These are phyloP conservation scores for Tachyglossus aculeatus DNA, from an alignment of 2,797 vertebrate species.

Conservation along the genomic window DNA sequence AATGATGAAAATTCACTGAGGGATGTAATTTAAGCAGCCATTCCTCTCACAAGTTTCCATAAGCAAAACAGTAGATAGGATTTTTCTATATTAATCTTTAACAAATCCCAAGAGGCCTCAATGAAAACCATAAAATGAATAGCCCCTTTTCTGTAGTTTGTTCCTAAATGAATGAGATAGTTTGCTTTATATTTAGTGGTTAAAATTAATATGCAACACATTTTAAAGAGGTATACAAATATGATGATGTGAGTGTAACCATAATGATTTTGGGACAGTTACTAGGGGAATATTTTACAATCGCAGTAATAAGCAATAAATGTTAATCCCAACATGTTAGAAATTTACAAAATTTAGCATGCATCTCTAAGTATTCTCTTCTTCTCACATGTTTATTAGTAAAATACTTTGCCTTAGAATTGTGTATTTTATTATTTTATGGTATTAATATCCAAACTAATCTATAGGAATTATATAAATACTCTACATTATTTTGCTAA, in stretches of 20 bases:
- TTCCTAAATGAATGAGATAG: neutral
- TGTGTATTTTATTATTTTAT: slow-evolving; percentile 13
- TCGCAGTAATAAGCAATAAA: slow-evolving; percentile 10
- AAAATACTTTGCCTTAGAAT: slow-evolving; percentile 15
- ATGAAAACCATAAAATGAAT: neutral
- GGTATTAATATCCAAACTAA: slow-evolving; percentile 18
- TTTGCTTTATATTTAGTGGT: slow-evolving; percentile 7
- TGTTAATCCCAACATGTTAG: neutral
- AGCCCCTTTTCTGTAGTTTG: neutral
- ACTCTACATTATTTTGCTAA: slow-evolving; percentile 67
- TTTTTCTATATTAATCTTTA: neutral
- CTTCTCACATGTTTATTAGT: slow-evolving; percentile 12
- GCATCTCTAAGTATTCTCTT: slow-evolving; percentile 17
- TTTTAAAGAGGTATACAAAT: slow-evolving; percentile 17
- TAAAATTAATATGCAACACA: slow-evolving; percentile 20
- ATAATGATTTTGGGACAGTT: slow-evolving; percentile 27
- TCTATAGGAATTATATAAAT: slow-evolving; percentile 24
- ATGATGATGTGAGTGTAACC: neutral
- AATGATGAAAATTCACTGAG: neutral
- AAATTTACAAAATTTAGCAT: neutral
- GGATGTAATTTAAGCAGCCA: no score
- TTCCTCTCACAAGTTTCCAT: neutral
- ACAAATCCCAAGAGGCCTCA: neutral
- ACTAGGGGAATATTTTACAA: slow-evolving; percentile 39
- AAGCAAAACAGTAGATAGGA: neutral